Evolutionary conservation across 2,113 vertebrate species (phyloP), one percentile per base, ranked within the genome.

Genomic region (Fregata magnificens): DNA sequence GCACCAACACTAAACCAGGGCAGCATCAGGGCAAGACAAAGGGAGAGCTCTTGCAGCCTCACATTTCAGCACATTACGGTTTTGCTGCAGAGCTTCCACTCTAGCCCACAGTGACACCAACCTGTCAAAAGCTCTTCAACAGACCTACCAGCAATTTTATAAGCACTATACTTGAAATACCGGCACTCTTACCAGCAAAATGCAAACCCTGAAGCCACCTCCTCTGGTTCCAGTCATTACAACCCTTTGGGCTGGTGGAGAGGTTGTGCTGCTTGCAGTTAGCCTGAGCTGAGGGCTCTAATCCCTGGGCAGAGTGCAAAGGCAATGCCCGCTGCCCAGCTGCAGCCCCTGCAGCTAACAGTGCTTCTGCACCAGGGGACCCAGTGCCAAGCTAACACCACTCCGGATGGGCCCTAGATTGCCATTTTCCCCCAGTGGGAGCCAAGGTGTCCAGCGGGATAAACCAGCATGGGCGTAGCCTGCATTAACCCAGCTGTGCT

Each of bases 251-350:
- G 56, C 50, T 58, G 72, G n/a, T 22, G 50, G 38, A 74, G 34
- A 82, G 16, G 31, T 36, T 20, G 55, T 11, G 13, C 70, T 82
- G 79, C 45, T 66, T 0, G 0, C 14, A 25, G 0, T 63, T 15
- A 50, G n/a, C 14, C 36, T 74, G 50, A 50, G 36, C 15, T 72
- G 73, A 72, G 58, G 36, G 31, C 47, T 65, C 28, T 47, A 6
- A 25, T 18, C 19, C n/a, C 44, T 11, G 24, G 36, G 29, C 44
- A 58, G 24, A 15, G 10, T 12, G 12, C 47, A 36, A 36, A 36
- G 40, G 55, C 61, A 55, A 16, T 24, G 31, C 69, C 42, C 6
- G 1, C 24, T 21, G 36, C 59, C 13, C 67, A 73, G 50, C 36
- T 16, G 12, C 22, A 40, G n/a, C 10, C 22, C 13, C 31, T 1